Evolutionary conservation across 37 sponge, comb jelly and placozoan species (phyloP).

Genomic region (Aplysina aerophoba): DNA sequence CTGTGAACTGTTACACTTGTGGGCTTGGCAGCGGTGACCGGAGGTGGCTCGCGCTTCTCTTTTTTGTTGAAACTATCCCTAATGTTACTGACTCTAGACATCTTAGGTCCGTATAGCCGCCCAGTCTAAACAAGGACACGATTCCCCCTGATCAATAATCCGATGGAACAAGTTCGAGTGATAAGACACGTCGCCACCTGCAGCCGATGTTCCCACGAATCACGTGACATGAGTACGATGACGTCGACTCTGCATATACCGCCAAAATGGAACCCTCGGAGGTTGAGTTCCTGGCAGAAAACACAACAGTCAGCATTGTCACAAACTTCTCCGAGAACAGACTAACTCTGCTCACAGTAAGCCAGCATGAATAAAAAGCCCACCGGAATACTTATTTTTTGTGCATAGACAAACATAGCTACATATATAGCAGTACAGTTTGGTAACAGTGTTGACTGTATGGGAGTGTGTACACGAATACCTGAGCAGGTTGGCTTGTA

Average conservation of each 20-base stretch:
- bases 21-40: slow-evolving; percentile 22
- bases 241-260: neutral
- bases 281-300: slow-evolving; percentile 94
- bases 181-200: neutral
- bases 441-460: too few relatives aligned
- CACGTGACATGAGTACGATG: neutral
- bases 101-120: neutral
- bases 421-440: too few relatives aligned
- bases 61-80: slow-evolving; percentile 24
- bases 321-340: slow-evolving; percentile 95
- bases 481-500: too few relatives aligned
- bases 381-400: neutral
- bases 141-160: neutral
- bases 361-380: neutral
- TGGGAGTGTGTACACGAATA: too few relatives aligned
- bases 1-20: slow-evolving; percentile 35
- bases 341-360: slow-evolving; percentile 87
- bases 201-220: neutral
- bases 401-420: neutral
- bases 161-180: neutral
- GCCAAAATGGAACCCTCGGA: slow-evolving; percentile 87
- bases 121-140: neutral
- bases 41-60: neutral
- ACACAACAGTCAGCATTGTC: slow-evolving; percentile 75
- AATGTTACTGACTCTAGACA: neutral